Conservation (phyloP, 2,797 vertebrate species). For the Columba guinea region DNA sequence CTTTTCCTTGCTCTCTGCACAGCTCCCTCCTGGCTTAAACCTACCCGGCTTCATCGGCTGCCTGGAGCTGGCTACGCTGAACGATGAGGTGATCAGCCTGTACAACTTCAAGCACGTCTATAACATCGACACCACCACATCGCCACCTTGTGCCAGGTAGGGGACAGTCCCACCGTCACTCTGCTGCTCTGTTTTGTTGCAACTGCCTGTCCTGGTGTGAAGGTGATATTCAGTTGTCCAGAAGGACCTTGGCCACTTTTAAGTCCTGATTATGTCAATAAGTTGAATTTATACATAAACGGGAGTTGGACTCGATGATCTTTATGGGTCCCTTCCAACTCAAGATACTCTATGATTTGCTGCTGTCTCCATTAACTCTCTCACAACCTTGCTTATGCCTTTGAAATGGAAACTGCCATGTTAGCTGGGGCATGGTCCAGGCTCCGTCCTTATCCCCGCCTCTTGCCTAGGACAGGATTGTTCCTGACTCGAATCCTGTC, state of each 20-base stretch:
- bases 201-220: accelerated
- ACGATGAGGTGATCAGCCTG: conserved; percentile 93
- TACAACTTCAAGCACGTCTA: conserved; percentile 92
- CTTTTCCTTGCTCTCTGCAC: background rate
- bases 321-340: background rate
- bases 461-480: background rate
- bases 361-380: background rate
- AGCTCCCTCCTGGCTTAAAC: conserved; percentile 90
- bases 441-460: background rate
- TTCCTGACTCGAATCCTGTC: background rate
- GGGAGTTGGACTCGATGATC: background rate
- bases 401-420: background rate
- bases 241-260: background rate
- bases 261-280: background rate
- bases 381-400: background rate
- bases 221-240: background rate
- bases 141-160: conserved; percentile 91
- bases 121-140: conserved; percentile 82
- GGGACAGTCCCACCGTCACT: background rate
- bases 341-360: background rate
- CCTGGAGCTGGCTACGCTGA: conserved; percentile 91
- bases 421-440: background rate
- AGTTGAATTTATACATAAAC: background rate
- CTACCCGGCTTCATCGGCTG: conserved; percentile 93
- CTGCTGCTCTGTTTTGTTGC: background rate